Conservation (phyloP, 2,888 invertebrate genomes). For the Caenorhabditis sinica region DNA sequence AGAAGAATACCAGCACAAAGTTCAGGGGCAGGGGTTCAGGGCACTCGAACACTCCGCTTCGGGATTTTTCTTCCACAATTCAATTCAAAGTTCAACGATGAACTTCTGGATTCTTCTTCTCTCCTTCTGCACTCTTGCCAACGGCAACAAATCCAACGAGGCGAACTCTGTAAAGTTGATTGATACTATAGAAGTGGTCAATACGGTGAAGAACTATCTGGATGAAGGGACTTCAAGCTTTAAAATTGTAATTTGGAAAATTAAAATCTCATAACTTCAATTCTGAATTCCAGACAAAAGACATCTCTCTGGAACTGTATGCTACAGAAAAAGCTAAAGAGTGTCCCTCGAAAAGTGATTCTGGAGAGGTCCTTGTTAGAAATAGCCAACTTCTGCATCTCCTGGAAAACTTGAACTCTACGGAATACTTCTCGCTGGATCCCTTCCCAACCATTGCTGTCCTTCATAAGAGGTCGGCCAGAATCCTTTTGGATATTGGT, state of each 20-base stretch:
- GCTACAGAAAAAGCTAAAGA: slow-evolving; percentile 2
- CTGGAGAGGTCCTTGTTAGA: background rate
- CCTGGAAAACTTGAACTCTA: background rate
- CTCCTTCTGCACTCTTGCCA: background rate
- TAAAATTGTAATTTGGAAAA: background rate
- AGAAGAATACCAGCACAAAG: background rate
- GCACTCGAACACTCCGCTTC: slow-evolving; percentile 4
- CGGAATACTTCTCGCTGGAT: slow-evolving; percentile 1
- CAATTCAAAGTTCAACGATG: slow-evolving; percentile 20
- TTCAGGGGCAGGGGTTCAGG: background rate
- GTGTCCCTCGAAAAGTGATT: background rate
- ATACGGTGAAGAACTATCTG: slow-evolving; percentile 3
- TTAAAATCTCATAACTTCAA: background rate
- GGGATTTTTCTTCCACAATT: background rate
- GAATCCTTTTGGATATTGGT: slow-evolving; percentile 24
- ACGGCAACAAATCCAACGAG: background rate
- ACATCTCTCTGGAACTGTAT: background rate
- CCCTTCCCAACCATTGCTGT: slow-evolving; percentile 17
- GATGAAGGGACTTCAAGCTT: slow-evolving; percentile 10
- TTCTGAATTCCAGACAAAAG: slow-evolving; percentile 11
- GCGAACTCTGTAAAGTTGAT: background rate
- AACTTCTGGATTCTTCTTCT: slow-evolving; percentile 34
- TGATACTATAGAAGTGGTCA: background rate
- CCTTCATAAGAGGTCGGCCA: background rate
- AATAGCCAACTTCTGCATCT: background rate